Percentiles rank a stretch among this genome's conserved stretches.
Conservation (phyloP, 2,888 invertebrate genomes). For the Epinotia brunnichana region DNA sequence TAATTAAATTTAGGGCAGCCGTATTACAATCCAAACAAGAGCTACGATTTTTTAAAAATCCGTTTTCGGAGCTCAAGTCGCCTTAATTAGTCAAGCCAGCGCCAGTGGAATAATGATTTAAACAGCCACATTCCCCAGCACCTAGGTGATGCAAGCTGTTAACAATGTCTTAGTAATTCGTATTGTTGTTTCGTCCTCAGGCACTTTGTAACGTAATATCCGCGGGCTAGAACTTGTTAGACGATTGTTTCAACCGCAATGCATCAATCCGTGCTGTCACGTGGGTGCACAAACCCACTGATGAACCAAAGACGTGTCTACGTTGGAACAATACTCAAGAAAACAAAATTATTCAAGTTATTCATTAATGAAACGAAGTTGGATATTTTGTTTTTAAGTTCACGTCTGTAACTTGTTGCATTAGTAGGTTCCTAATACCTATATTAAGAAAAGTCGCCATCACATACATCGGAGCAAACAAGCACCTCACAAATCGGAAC, state of each 20-base stretch:
- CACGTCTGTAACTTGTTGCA: too few species aligned
- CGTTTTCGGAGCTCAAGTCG: too few species aligned
- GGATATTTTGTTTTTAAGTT: too few species aligned
- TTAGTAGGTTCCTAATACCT: too few species aligned
- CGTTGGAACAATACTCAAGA: not conserved
- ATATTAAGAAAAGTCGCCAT: too few species aligned
- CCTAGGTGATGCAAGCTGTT: constrained; percentile 41
- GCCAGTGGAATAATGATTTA: constrained; percentile 8
- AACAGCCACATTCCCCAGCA: constrained; percentile 8
- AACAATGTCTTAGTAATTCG: constrained; percentile 49
- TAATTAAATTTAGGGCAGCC: too few species aligned
- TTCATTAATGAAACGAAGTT: too few species aligned
- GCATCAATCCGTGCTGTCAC: constrained; percentile 42
- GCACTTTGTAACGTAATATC: constrained; percentile 42
- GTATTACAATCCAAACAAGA: too few species aligned
- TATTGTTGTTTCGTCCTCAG: constrained; percentile 49
- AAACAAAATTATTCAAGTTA: not conserved
- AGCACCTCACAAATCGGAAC: too few species aligned
- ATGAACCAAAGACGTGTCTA: constrained; percentile 26
- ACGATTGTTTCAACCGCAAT: constrained; percentile 49
- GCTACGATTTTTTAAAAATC: too few species aligned
- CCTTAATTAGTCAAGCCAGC: not conserved
- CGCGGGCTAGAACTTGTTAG: constrained; percentile 53
- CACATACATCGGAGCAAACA: too few species aligned
- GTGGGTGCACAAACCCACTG: constrained; percentile 43